Evolutionary conservation across 2,888 invertebrate species (phyloP).

Genomic region (Leucania comma): DNA sequence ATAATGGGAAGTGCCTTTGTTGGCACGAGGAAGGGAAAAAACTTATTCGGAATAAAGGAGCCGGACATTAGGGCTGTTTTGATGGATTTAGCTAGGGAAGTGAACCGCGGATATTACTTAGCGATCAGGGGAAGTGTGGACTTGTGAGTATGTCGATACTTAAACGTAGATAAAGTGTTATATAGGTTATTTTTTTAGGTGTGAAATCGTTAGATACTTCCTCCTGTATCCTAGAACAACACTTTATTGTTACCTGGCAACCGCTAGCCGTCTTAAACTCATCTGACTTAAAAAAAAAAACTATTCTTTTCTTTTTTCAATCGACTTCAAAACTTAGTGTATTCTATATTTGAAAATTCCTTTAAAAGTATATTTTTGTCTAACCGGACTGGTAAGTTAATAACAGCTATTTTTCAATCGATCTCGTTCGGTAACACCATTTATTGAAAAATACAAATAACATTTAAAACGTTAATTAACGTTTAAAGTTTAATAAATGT

Average conservation of each 20-base stretch:
- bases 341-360: no score
- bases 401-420: no score
- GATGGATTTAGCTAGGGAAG: slow-evolving; percentile 70
- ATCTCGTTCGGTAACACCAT: no score
- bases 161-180: background rate
- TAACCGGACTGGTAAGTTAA: no score
- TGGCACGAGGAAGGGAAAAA: slow-evolving; percentile 80
- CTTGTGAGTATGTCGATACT: background rate
- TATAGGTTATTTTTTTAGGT: background rate
- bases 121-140: slow-evolving; percentile 39
- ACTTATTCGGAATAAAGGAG: slow-evolving; percentile 76
- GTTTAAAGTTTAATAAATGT: background rate
- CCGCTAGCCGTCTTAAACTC: no score
- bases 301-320: no score
- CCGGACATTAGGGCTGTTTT: slow-evolving; percentile 76
- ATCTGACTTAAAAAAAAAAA: no score
- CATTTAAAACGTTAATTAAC: background rate
- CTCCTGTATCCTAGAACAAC: no score
- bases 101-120: slow-evolving; percentile 59
- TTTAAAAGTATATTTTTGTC: no score
- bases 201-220: no score
- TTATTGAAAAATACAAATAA: background rate
- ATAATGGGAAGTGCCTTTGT: slow-evolving; percentile 84
- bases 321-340: no score
- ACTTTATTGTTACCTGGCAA: no score